Evolutionary conservation across 2,113 vertebrate species (phyloP), one percentile per base, ranked within the genome.

Genomic region (Nothocercus julius): DNA sequence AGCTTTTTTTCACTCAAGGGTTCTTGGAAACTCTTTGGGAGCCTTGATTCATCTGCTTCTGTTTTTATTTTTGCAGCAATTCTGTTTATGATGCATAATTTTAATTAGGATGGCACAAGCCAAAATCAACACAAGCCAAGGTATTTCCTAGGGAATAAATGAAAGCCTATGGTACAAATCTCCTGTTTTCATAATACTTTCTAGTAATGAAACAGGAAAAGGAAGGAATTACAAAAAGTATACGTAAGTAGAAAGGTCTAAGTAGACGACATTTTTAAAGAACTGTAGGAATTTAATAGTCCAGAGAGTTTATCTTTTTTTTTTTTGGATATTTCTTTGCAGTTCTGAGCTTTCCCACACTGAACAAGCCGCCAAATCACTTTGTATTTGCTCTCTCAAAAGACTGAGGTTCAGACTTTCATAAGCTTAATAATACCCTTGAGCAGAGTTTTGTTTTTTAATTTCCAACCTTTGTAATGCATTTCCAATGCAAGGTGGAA

Each of bases 341-440:
- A 85, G 54, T 88, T 91, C 24, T 67, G n/a, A 64, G 49, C 32
- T 96, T 96, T 95, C 83, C 79, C 83, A 56, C 15, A 45, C 42
- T 72, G 73, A 63, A 83, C 49, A 90, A 34, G 42, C 30, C 62
- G 67, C 61, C 68, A 75, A 72, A 49, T 63, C 25, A 59, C 84
- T 93, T 74, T 82, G 80, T 68, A 87, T 49, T 54, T 51, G 58
- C 62, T 58, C 58, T 90, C 78, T 86, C 89, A 78, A 92, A 96
- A 76, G 69, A 90, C 77, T 72, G 36, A 38, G 70, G 70, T 84
- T 94, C 74, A 82, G 85, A 82, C 78, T 92, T 97, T 73, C 59
- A 94, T 72, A 85, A 87, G 69, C 70, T 88, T 81, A 92, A 96
- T 42, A 95, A 63, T 51, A 87, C 19, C 82, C 68, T 83, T 88